phyloP scores from a whole-genome alignment of 2,113 vertebrate genomes.

The Coregonus clupeaformis region DNA sequence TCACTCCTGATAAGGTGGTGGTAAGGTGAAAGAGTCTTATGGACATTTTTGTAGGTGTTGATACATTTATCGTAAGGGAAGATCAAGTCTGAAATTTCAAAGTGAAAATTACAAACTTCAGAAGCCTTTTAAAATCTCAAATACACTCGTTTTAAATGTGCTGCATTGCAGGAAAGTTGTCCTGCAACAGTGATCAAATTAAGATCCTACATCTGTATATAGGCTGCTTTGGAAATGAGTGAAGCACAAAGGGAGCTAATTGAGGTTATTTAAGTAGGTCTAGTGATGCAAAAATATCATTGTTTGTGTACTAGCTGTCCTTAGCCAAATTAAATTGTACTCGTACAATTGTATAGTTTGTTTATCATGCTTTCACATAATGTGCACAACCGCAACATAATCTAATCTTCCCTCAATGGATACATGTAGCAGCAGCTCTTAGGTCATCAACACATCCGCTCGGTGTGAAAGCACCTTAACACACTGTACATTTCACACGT shows the following conservation, averaged over 20 bases:
- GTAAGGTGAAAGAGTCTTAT: neutral
- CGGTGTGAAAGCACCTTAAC: too few relatives aligned
- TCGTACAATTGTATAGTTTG: neutral
- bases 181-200: too few relatives aligned
- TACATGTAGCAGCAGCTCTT: neutral
- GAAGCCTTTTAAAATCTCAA: too few relatives aligned
- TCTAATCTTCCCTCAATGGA: conserved; percentile 8
- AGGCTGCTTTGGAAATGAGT: too few relatives aligned
- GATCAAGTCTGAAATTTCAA: too few relatives aligned
- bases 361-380: neutral
- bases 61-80: too few relatives aligned
- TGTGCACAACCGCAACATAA: neutral
- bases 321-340: neutral
- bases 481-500: conserved; percentile 2
- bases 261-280: neutral
- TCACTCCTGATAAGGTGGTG: conserved; percentile 3
- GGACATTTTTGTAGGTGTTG: too few relatives aligned
- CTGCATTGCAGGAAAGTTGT: too few relatives aligned
- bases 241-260: neutral
- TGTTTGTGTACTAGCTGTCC: neutral
- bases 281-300: neutral
- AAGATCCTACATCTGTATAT: too few relatives aligned
- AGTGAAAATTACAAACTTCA: too few relatives aligned
- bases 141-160: too few relatives aligned
- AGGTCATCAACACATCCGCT: neutral